Evolutionary conservation across 2,797 vertebrate species (phyloP).

Genomic region (Lates japonicus): DNA sequence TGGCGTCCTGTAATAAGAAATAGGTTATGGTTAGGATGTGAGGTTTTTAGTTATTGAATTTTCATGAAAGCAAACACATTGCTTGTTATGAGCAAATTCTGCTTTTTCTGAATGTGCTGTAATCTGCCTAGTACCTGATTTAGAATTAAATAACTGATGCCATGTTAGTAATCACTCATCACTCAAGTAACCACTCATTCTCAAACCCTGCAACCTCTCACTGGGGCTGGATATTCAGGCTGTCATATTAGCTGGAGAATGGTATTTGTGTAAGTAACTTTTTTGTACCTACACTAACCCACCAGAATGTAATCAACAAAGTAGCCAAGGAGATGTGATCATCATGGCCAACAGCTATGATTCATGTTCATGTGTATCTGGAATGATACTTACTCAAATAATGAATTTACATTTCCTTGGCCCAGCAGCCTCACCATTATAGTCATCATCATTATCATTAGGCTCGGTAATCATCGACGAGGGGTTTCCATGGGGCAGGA

Average conservation of each 20-base stretch:
- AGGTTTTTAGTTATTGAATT: background rate
- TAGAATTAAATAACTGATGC: background rate
- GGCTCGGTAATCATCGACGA: slow-evolving; percentile 86
- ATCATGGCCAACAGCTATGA: background rate
- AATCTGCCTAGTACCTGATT: background rate
- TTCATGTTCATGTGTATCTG: background rate
- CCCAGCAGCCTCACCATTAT: slow-evolving; percentile 83
- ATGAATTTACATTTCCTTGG: background rate
- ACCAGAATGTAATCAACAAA: background rate
- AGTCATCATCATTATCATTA: slow-evolving; percentile 92
- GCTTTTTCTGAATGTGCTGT: background rate
- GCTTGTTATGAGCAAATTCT: background rate
- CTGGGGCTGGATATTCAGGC: background rate
- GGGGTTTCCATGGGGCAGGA: slow-evolving; percentile 81
- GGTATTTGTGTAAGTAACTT: background rate
- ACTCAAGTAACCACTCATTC: background rate
- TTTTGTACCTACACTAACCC: background rate
- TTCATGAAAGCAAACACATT: background rate
- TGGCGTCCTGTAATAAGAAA: background rate
- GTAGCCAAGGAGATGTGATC: background rate
- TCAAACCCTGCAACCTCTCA: background rate
- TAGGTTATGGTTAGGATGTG: background rate
- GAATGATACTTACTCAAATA: background rate
- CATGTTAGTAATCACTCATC: background rate
- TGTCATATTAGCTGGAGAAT: too few relatives aligned